Evolutionary conservation across 2,797 vertebrate genomes (phyloP), one percentile per base, ranked within the genome.

Genomic region (Tragelaphus eurycerus): DNA sequence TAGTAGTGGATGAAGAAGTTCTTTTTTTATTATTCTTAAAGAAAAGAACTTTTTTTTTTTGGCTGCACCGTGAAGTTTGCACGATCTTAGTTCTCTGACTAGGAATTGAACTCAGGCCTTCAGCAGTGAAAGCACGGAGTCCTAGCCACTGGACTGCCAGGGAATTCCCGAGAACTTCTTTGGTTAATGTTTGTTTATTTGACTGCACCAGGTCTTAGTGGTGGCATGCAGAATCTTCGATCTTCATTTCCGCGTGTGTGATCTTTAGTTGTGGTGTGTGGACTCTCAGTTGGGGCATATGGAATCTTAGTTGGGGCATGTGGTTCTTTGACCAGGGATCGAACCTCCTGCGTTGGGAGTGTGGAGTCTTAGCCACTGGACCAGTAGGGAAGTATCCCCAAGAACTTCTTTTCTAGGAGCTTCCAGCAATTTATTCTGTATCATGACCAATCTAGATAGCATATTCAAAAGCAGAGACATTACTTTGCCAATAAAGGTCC

Each of bases 161-260:
- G 64, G 19, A 74, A 74, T 14, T 25, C 71, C 71, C 38, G 7
- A 38, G 38, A 74, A 38, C 21, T 13, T 10, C 25, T 43, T 43
- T 74, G 12, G 11, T 25, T 43, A 43, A 14, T 43, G 25, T 74
- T 43, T 71, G 34, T 23, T 74, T 25, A 74, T 74, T 43, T 74
- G 71, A 43, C 11, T 14, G 12, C 12, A 43, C 34, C 21, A 29
- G 71, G 71, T 43, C 71, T 11, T 74, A 43, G 71, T 14, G 6
- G 38, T 74, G 38, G 38, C 38, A 23, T 7, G 71, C 71, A 43
- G 71, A 25, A 43, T 25, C 71, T 74, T 74, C 4, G 1, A 7
- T 25, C 71, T 74, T 74, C 34, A 25, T 25, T 43, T 43, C 1
- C 3, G 34, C 38, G 0, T 14, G 12, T 43, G 38, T 25, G 21